A percentile compares a stretch with the other conserved stretches of the same genome.
Conservation (phyloP, 2,888 invertebrate genomes). For the Acleris cristana region DNA sequence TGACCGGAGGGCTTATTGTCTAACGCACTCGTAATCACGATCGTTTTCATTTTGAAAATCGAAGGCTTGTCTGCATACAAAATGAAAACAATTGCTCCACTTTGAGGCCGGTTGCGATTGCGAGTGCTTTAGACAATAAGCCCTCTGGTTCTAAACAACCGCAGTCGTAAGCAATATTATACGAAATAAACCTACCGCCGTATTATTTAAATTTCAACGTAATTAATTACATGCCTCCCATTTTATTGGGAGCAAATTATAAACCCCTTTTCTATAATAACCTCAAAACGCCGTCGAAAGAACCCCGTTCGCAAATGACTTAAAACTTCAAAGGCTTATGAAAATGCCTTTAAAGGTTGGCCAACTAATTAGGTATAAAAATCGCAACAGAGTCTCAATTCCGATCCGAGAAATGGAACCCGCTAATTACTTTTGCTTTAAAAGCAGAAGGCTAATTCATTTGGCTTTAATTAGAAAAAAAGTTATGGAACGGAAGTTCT, state of each 20-base stretch:
- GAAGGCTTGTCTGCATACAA: too few relatives aligned
- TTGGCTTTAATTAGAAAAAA: slow-evolving; percentile 48
- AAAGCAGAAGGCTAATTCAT: slow-evolving; percentile 45
- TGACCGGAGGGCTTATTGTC: too few relatives aligned
- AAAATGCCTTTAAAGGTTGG: slow-evolving; percentile 16
- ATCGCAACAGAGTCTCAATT: slow-evolving; percentile 34
- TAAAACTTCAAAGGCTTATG: slow-evolving; percentile 8
- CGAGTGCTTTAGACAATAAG: too few relatives aligned
- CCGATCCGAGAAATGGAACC: slow-evolving; percentile 40
- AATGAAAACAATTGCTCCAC: too few relatives aligned
- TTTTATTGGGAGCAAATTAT: too few relatives aligned
- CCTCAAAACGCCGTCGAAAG: neutral
- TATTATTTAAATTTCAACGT: neutral
- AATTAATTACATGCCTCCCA: too few relatives aligned
- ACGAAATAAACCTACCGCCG: neutral
- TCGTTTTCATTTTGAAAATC: too few relatives aligned
- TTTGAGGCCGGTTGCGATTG: too few relatives aligned
- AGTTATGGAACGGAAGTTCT: slow-evolving; percentile 39
- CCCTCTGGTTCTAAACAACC: too few relatives aligned
- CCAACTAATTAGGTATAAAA: slow-evolving; percentile 30
- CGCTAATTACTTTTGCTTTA: slow-evolving; percentile 47
- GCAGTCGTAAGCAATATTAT: too few relatives aligned
- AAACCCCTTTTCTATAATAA: too few relatives aligned
- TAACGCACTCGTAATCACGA: too few relatives aligned
- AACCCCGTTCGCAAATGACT: neutral